These are phyloP conservation scores for Pyxicephalus adspersus DNA, from an alignment of 2,113 vertebrate species.

Conservation along the genomic window DNA sequence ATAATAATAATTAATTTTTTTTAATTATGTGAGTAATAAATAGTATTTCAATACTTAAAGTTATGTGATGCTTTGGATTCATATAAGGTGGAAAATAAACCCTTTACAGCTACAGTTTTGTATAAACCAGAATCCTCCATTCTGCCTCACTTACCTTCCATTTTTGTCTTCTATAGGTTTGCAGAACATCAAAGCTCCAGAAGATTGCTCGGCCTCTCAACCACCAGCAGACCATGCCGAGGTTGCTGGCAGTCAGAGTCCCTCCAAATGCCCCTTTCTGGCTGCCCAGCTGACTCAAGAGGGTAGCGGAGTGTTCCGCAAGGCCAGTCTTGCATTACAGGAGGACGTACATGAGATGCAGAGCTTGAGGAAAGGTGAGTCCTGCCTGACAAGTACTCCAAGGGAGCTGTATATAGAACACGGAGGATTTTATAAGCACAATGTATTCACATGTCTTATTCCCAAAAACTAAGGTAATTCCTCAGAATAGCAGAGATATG, in stretches of 20 bases:
- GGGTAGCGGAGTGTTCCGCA: constrained; percentile 85
- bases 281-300: constrained; percentile 90
- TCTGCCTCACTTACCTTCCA: not conserved
- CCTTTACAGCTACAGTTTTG: no score
- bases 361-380: constrained; percentile 79
- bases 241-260: constrained; percentile 69
- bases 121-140: constrained; percentile 66
- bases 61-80: no score
- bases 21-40: no score
- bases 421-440: no score
- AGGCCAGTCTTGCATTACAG: constrained; percentile 88
- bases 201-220: constrained; percentile 44
- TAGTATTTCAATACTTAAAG: no score
- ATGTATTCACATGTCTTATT: no score
- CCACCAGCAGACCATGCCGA: constrained; percentile 72
- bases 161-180: constrained; percentile 51
- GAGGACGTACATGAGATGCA: constrained; percentile 93
- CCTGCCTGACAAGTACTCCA: no score
- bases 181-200: constrained; percentile 51
- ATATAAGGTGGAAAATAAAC: no score
- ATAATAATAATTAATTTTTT: no score
- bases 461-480: no score
- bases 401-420: no score
- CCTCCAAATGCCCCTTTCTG: constrained; percentile 92
- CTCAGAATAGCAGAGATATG: no score